phyloP scores from a whole-genome alignment of 1,140 invertebrate species.

The Physella acuta region DNA sequence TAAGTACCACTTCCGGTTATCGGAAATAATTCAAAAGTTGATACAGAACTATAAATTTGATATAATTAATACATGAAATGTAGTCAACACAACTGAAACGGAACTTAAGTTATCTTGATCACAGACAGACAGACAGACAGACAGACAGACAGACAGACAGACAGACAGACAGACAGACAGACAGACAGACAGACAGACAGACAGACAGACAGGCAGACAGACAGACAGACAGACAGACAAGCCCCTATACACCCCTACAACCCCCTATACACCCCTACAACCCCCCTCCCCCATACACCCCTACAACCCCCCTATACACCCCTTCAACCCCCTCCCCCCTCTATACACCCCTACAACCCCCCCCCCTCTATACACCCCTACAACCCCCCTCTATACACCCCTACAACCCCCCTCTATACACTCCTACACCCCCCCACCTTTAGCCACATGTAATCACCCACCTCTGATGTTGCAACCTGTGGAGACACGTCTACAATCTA shows the following conservation, averaged over 20 bases:
- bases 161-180: slow-evolving; percentile 3
- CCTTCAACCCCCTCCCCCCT: too few species aligned
- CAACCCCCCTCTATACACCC: background rate
- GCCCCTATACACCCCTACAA: background rate
- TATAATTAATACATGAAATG: too few species aligned
- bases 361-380: background rate
- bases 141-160: slow-evolving; percentile 3
- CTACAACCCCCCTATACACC: background rate
- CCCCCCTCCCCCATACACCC: background rate
- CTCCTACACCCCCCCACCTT: background rate
- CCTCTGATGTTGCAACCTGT: too few species aligned
- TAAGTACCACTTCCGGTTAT: too few species aligned
- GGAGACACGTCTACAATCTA: too few species aligned
- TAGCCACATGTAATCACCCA: background rate
- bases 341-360: background rate
- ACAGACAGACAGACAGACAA: slow-evolving; percentile 3
- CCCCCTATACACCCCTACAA: background rate
- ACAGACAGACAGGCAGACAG: slow-evolving; percentile 3
- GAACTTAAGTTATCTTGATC: background rate
- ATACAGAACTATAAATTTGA: too few species aligned
- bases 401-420: background rate
- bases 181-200: too few species aligned
- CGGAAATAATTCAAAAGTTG: too few species aligned
- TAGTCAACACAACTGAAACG: too few species aligned
- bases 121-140: slow-evolving; percentile 3